phyloP scores from a whole-genome alignment of 1,140 invertebrate genomes.

The Drosophila sechellia region DNA sequence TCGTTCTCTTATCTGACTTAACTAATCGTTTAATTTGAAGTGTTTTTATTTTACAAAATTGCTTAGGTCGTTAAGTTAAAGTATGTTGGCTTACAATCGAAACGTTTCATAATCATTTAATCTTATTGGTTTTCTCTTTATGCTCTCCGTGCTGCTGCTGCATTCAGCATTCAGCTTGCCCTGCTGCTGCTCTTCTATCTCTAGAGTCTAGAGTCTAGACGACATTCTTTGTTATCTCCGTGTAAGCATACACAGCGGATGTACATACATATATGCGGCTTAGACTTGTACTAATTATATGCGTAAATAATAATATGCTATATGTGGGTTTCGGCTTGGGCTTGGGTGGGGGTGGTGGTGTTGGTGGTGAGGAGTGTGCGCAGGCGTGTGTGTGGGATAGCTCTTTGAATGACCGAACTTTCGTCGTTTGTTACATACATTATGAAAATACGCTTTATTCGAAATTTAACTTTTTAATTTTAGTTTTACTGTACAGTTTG shows the following conservation, averaged over 20 bases:
- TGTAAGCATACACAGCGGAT: conserved; percentile 67
- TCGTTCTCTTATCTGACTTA: conserved; percentile 51
- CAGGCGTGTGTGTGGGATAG: conserved; percentile 28
- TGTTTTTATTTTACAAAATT: conserved; percentile 82
- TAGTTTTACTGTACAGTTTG: conserved; percentile 72
- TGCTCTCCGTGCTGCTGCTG: conserved; percentile 10
- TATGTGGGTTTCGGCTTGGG: conserved; percentile 26
- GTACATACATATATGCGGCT: conserved; percentile 53
- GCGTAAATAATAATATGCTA: conserved; percentile 72
- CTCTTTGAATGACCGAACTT: conserved; percentile 52
- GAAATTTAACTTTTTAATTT: conserved; percentile 72
- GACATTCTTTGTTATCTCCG: conserved; percentile 43
- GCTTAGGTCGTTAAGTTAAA: conserved; percentile 75
- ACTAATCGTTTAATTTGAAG: conserved; percentile 68
- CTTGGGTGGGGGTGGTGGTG: no score
- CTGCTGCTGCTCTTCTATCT: conserved; percentile 52
- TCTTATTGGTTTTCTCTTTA: conserved; percentile 51
- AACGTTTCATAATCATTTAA: conserved; percentile 74
- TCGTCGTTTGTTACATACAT: conserved; percentile 71
- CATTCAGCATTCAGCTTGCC: conserved; percentile 32
- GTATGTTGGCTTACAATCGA: conserved; percentile 78
- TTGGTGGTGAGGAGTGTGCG: conserved; percentile 21
- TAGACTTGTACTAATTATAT: conserved; percentile 68
- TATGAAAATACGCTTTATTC: conserved; percentile 81
- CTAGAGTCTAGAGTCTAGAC: conserved; percentile 38